These are phyloP conservation scores for Stratiomys singularior DNA, from an alignment of 2,888 invertebrate species.

Conservation along the genomic window DNA sequence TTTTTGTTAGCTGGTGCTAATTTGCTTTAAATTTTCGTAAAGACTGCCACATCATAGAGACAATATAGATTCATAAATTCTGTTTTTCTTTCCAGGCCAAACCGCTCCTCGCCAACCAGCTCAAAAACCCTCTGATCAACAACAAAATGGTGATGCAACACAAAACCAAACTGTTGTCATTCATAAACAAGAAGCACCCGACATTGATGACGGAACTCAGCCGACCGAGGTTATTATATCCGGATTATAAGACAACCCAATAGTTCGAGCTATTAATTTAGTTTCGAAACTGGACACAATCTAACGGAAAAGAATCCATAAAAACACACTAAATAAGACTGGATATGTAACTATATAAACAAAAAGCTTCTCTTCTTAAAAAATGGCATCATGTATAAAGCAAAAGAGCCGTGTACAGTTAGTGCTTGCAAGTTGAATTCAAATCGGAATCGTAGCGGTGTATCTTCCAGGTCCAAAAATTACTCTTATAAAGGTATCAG, in stretches of 20 bases:
- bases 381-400: not conserved
- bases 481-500: not conserved
- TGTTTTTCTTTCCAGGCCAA: conserved; percentile 60
- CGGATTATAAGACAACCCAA: conserved; percentile 47
- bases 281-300: conserved; percentile 16
- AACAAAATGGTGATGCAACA: conserved; percentile 54
- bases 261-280: conserved; percentile 23
- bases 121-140: conserved; percentile 52
- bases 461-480: not conserved
- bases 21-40: too few relatives aligned
- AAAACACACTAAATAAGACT: conserved; percentile 36
- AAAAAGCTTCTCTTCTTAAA: not conserved
- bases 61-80: too few relatives aligned
- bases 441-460: not conserved
- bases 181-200: conserved; percentile 64
- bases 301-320: not conserved
- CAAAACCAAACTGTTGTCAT: conserved; percentile 56
- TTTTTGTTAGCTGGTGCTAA: too few relatives aligned
- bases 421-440: not conserved
- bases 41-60: too few relatives aligned
- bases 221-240: conserved; percentile 51
- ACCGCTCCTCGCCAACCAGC: conserved; percentile 57
- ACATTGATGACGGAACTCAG: conserved; percentile 62
- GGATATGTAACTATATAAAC: conserved; percentile 24
- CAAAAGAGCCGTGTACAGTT: not conserved